Evolutionary conservation across 2,888 invertebrate species (phyloP), one percentile per base, ranked within the genome.

Genomic region (Apodemia mormo): DNA sequence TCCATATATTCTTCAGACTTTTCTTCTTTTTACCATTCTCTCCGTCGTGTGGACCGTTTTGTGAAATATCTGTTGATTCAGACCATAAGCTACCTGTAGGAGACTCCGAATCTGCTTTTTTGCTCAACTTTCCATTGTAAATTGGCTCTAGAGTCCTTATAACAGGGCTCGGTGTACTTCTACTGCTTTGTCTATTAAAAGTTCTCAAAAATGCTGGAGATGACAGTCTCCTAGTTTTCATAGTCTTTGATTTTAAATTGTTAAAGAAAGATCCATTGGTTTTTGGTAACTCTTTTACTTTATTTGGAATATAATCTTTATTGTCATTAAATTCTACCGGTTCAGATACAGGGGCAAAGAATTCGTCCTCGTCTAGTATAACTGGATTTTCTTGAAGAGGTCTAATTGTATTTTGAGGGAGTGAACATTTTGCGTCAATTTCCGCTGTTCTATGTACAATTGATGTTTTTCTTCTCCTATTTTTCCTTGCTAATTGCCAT

Each of bases 1-100:
- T 96, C 82, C 97, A 94, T 84, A 97, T 95, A 88, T 95, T 96
- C 85, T 96, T 96, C 76, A 97, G 94, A 80, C 96, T 94, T 81
- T 95, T 95, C 85, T 95, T 96, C 79, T 95, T 95, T 72, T 85
- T 80, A 45, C 81, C 81, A 70, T 79, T 83, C 68, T 85, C 88
- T 69, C 76, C 81, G 56, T 88, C 86, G 43, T 78, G 85, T 22
- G 82, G 87, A 29, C 90, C 89, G 72, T 87, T 89, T 52, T 88
- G 88, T 0, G 92, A 93, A 69, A 93, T 79, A 65, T 93, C 93
- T 2, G 92, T 93, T 0, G 92, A 90, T 66, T 93, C 90, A 0
- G 93, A 94, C 91, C 93, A 92, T 1, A 92, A 83, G 70, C 92
- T 92, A 8, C 91, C 86, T 0, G 92, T 92, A 0, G 94, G 93